Conservation (phyloP, 2,113 vertebrate genomes). For the Columbina picui region DNA sequence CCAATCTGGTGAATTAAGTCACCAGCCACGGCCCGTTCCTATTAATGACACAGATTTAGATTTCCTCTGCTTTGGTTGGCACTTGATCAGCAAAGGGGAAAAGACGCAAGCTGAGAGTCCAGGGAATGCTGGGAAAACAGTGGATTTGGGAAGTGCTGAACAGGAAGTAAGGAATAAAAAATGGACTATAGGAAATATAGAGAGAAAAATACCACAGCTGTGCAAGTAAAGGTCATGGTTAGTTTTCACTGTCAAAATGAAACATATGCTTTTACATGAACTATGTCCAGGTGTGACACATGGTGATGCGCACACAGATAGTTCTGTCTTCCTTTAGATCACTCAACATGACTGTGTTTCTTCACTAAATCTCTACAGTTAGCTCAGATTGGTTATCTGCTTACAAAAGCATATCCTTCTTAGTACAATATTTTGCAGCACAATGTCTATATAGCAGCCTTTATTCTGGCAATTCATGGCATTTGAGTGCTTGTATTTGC, state of each 20-base stretch:
- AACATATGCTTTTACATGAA: neutral
- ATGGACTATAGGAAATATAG: neutral
- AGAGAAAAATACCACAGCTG: rapidly evolving
- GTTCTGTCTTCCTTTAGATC: neutral
- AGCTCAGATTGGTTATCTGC: neutral
- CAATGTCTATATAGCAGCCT: rapidly evolving
- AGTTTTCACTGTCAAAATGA: neutral
- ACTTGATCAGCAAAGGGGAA: neutral
- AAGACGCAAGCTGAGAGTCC: neutral
- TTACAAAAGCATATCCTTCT: neutral
- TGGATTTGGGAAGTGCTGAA: neutral
- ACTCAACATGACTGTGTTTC: neutral
- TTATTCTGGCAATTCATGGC: neutral
- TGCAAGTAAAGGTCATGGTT: neutral
- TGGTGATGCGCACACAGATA: rapidly evolving
- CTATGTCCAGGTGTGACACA: neutral
- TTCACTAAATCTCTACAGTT: neutral
- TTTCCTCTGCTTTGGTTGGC: neutral
- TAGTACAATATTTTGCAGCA: neutral
- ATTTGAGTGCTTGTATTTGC: neutral
- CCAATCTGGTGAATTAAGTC: neutral
- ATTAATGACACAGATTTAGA: neutral
- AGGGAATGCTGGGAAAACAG: neutral
- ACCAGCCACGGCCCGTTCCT: neutral
- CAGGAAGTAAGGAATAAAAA: neutral